Evolutionary conservation across 2,113 vertebrate species (phyloP).

Genomic region (Caranx melampygus): DNA sequence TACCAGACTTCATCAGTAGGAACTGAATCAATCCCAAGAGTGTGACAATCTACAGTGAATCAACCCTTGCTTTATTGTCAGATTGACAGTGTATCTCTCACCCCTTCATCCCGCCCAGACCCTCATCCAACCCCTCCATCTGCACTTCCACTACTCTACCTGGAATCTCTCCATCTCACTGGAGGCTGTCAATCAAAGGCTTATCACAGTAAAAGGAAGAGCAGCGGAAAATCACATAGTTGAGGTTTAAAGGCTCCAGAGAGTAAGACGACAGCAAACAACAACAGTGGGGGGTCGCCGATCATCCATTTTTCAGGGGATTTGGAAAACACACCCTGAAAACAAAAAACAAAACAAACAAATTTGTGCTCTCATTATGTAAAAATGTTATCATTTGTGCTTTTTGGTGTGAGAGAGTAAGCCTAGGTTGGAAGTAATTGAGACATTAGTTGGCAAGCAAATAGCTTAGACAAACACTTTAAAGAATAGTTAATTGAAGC

Average conservation of each 20-base stretch:
- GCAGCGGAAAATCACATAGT: slow-evolving; percentile 48
- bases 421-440: not conserved
- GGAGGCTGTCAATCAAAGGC: slow-evolving; percentile 53
- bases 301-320: slow-evolving; percentile 9
- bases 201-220: slow-evolving; percentile 46
- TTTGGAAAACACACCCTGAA: slow-evolving; percentile 21
- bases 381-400: slow-evolving; percentile 1
- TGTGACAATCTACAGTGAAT: slow-evolving; percentile 40
- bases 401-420: not conserved
- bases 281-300: slow-evolving; percentile 32
- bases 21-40: not conserved
- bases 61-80: slow-evolving; percentile 27
- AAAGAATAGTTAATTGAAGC: slow-evolving; percentile 5
- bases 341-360: no score
- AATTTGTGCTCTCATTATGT: slow-evolving; percentile 10
- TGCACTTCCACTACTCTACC: slow-evolving; percentile 22
- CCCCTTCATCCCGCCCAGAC: not conserved
- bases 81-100: slow-evolving; percentile 10
- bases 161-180: slow-evolving; percentile 43
- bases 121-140: slow-evolving; percentile 16
- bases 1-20: slow-evolving; percentile 8
- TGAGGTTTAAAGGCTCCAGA: slow-evolving; percentile 50
- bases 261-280: slow-evolving; percentile 46
- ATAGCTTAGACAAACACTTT: not conserved
- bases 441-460: not conserved